Base-by-base conservation (phyloP, 2,113 vertebrate species). In the Astur gentilis region DNA sequence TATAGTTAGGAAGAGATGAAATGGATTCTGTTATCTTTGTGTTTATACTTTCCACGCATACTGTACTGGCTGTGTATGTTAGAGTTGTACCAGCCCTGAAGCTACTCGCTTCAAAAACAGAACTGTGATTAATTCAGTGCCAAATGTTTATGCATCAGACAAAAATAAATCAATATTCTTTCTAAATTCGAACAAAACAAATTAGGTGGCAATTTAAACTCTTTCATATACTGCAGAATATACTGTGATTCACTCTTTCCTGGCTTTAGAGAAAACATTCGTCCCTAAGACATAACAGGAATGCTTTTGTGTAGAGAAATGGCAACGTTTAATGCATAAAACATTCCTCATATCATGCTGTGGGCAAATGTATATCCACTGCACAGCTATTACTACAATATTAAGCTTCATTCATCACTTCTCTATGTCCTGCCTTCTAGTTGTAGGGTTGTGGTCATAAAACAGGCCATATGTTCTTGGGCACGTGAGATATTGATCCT, bases 31-130 rank as follows among this genome's bases (percentile, higher is more conserved):
- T 64, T 85, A 32, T 54, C 42, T 71, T 77, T 77, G 42, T 79
- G 67, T 76, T 66, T 91, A 42, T 67, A 40, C 4, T 11, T 87
- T 52, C 27, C 47, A 14, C 11, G 12, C 15, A 55, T 52, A 47
- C 32, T 72, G 34, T 65, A 42, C 54, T 77, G 44, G 22, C 50
- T 89, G 36, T 45, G 2, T 47, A 13, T 95, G 42, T 87, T 91
- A 70, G 58, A 89, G 91, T 34, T 1, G 20, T 80, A 93, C 84
- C 73, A 87, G 70, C 95, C 92, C 87, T 69, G 93, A 94, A 94
- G 89, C 87, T 90, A 87, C 87, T 77, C 79, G 18, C 57, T 94
- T 94, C 87, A 94, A 83, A 96, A 96, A 13, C 78, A 93, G 50
- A 87, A 40, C 44, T 69, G 31, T 61, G 60, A 91, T 93, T 96